Evolutionary conservation across 2,797 vertebrate species (phyloP), one percentile per base, ranked within the genome.

Genomic region (Amniataba percoides): DNA sequence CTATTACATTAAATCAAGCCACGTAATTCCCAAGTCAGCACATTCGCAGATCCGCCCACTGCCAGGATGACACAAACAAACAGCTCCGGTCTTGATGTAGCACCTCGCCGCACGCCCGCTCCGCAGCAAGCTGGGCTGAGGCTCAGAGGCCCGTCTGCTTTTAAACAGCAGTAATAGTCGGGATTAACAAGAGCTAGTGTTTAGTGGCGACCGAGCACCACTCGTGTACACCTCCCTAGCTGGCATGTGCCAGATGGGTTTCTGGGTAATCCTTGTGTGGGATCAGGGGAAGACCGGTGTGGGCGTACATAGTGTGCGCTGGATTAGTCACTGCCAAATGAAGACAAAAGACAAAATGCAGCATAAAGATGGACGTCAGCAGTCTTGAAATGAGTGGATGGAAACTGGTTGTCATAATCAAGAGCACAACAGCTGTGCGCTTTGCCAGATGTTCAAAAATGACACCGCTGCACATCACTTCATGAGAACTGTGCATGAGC

Each of bases 181-280:
- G 73, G 88, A 91, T 90, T 81, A 89, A 62, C 34, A 2, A 49
- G 80, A 72, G 65, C 74, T 53, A 67, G 49, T 64, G 70, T 83
- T 69, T 59, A 55, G 74, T 36, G 31, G 78, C 70, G 15, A 46
- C 48, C 36, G 64, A 34, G 48, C 21, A 18, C 70, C 27, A 55
- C 39, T 79, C 74, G 53, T 61, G 18, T 34, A 60, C 40, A 56
- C 74, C 81, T 60, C 36, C 13, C 63, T 65, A 21, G 59, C 55
- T 63, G 49, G 62, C 76, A 70, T 19, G 31, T n/a, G 57, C 74
- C 91, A 93, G 88, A 91, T 93, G 92, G 89, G 92, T 84, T 87
- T 91, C 77, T 91, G 89, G 86, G 85, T 95, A 93, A 93, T 95
- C 88, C 91, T 53, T 16, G 62, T 68, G 74, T 68, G 78, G 76